These are phyloP conservation scores for Sorex araneus DNA, from an alignment of 2,113 vertebrate genomes.

Conservation along the genomic window DNA sequence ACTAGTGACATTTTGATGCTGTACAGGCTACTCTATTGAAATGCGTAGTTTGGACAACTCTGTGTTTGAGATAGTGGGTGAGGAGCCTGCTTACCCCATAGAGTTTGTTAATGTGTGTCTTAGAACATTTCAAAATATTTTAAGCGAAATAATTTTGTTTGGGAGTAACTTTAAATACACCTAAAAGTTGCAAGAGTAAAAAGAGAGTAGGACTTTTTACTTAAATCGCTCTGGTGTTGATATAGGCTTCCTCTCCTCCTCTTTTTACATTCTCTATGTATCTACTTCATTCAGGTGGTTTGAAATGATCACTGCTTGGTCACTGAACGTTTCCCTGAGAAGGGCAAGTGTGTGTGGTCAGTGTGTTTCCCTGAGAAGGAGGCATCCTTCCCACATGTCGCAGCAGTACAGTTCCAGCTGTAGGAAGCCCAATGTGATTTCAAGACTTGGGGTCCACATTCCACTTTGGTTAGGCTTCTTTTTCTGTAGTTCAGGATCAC, in stretches of 20 bases:
- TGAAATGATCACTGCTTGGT: background rate
- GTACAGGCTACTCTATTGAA: too few species aligned
- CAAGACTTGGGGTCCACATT: background rate
- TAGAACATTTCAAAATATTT: background rate
- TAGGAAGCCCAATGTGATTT: background rate
- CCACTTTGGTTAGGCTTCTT: background rate
- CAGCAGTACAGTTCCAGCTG: background rate
- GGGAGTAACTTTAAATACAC: background rate
- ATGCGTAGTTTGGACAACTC: background rate
- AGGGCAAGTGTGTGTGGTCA: too few species aligned
- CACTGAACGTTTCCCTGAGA: background rate
- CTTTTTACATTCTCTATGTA: background rate
- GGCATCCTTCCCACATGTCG: background rate
- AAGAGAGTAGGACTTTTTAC: background rate
- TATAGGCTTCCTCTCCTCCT: background rate
- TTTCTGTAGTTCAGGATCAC: background rate
- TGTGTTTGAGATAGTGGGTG: background rate
- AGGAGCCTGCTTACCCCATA: background rate
- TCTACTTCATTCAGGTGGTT: background rate
- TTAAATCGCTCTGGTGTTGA: background rate
- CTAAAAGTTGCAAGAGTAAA: background rate
- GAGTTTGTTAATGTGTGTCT: background rate
- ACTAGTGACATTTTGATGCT: too few species aligned
- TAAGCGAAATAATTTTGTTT: background rate
- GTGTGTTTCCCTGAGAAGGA: background rate